Evolutionary conservation across 2,113 vertebrate species (phyloP), one percentile per base, ranked within the genome.

Genomic region (Thalassarche chlororhynchos): DNA sequence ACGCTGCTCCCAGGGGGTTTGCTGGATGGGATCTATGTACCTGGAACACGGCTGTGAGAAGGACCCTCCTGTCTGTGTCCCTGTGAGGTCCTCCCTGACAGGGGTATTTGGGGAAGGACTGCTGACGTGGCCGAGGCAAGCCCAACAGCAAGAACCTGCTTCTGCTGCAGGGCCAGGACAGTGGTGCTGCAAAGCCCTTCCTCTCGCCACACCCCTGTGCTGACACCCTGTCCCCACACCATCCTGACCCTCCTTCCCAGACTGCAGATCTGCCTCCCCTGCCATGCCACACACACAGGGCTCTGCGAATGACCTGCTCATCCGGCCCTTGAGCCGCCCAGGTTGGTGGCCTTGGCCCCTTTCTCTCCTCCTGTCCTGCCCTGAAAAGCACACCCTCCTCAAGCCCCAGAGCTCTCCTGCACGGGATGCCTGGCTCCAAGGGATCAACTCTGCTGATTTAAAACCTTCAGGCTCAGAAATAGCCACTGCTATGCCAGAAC

Each of bases 271-370:
- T 32, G 26, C 38, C 65, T 51, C 5, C 36, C 26, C 44, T 0
- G 1, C 51, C 11, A 6, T 2, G 4, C 31, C 47, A 8, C 1
- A 8, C 4, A 5, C 38, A 20, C 38, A 18, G 24, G 69, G 60
- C 55, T 61, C 70, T 51, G n/a, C 14, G 13, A 84, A 34, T 1
- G 0, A 47, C 38, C 49, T 32, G 17, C 32, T 38, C 86, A 18
- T 8, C n/a, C 1, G 1, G 8, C 14, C 65, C 61, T 52, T 3
- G 2, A 29, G 15, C 26, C 68, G 21, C 62, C 25, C 72, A n/a
- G 10, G 11, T 24, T 6, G 0, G 31, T 17, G 23, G 32, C 34
- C 51, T n/a, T 32, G 38, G 31, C 28, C 28, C 38, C 38, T 24
- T 42, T 34, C 44, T 65, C 18, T 49, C 8, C 8, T 72, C 62